Conservation (phyloP, 2,113 vertebrate genomes). For the Callionymus lyra region DNA sequence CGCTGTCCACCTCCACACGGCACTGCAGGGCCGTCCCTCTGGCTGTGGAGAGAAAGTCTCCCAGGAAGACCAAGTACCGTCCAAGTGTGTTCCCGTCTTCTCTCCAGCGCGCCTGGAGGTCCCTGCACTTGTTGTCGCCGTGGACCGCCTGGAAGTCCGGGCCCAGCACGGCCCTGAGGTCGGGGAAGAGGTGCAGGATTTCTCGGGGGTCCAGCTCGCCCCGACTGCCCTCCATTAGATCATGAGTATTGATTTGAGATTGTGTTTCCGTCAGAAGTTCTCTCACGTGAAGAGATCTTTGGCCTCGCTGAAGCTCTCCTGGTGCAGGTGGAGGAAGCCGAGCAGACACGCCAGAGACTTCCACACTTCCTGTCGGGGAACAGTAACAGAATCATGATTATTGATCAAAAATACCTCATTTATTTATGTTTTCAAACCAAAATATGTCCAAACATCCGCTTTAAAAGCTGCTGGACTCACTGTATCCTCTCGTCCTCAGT, state of each 20-base stretch:
- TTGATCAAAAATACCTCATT: slow-evolving; percentile 1
- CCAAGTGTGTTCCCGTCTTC: slow-evolving; percentile 30
- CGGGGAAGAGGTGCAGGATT: slow-evolving; percentile 50
- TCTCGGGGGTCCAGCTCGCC: slow-evolving; percentile 62
- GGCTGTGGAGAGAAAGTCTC: slow-evolving; percentile 40
- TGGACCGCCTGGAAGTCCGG: slow-evolving; percentile 32
- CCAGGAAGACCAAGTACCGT: slow-evolving; percentile 49
- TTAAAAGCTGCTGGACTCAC: too few species aligned
- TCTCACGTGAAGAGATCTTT: slow-evolving; percentile 60
- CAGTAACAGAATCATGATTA: too few species aligned
- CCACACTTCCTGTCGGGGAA: slow-evolving; percentile 40
- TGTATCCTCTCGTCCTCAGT: too few species aligned
- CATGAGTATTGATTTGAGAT: slow-evolving; percentile 11
- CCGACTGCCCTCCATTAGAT: slow-evolving; percentile 32
- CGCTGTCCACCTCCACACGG: slow-evolving; percentile 47
- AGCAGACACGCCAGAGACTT: slow-evolving; percentile 43
- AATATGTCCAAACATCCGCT: too few species aligned
- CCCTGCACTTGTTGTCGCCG: slow-evolving; percentile 29
- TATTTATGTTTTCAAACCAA: too few species aligned
- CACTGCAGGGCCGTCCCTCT: slow-evolving; percentile 23
- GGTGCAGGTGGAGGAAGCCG: slow-evolving; percentile 59
- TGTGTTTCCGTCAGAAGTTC: slow-evolving; percentile 1
- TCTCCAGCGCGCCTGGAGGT: slow-evolving; percentile 34
- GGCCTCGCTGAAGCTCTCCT: slow-evolving; percentile 49
- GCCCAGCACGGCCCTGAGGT: slow-evolving; percentile 14